Percentiles rank a stretch among this genome's conserved stretches.
Conservation (phyloP, 2,113 vertebrate species). For the Apus apus region DNA sequence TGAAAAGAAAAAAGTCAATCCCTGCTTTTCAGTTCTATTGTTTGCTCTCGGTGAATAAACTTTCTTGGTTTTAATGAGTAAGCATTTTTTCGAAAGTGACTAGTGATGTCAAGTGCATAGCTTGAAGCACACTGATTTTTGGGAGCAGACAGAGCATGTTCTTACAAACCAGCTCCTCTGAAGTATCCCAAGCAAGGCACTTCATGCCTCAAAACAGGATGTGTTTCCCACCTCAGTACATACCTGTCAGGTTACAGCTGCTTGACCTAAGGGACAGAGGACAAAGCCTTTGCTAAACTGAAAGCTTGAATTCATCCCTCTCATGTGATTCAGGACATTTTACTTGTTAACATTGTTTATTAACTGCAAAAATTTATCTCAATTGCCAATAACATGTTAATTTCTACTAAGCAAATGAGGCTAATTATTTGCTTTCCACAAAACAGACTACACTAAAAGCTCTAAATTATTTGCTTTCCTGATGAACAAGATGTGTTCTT, state of each 20-base stretch:
- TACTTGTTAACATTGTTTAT: not conserved
- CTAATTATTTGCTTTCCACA: slow-evolving; percentile 12
- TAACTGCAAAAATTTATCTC: not conserved
- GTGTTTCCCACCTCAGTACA: not conserved
- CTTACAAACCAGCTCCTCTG: not conserved
- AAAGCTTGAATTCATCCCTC: not conserved
- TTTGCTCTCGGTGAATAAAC: not conserved
- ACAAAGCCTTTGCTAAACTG: not conserved
- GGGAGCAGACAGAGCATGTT: not conserved
- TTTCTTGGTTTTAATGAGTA: not conserved
- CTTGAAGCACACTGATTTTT: not conserved
- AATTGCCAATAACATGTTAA: not conserved
- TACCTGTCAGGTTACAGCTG: not conserved
- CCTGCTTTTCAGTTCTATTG: not conserved
- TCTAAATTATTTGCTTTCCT: slow-evolving; percentile 10
- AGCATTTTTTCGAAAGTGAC: not conserved
- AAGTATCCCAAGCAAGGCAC: not conserved
- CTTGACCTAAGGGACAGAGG: not conserved
- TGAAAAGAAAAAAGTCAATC: not conserved
- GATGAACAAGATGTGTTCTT: not conserved
- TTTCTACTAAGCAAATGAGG: slow-evolving; percentile 1
- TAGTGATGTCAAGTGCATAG: not conserved
- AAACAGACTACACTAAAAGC: not conserved
- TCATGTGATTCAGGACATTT: not conserved
- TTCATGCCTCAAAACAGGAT: not conserved